Evolutionary conservation across 2,888 invertebrate species (phyloP).

Genomic region (Apeira syringaria): DNA sequence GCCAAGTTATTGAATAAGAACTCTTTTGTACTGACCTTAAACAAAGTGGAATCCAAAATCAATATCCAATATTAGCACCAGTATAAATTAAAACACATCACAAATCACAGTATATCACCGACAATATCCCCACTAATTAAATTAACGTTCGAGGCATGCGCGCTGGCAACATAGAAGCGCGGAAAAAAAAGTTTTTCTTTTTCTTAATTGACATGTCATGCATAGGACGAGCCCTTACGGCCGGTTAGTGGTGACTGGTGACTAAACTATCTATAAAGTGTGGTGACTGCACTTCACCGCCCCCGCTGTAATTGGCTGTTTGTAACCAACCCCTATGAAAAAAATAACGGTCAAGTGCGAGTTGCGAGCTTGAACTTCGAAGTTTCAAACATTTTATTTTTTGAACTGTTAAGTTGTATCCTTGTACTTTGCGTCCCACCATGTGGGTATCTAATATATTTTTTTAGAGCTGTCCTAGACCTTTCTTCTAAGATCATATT

Average conservation of each 20-base stretch:
- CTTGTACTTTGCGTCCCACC: too few relatives aligned
- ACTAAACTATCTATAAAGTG: conserved; percentile 76
- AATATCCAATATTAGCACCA: conserved; percentile 42
- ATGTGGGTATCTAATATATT: too few relatives aligned
- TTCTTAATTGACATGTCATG: conserved; percentile 18
- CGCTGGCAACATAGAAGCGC: conserved; percentile 57
- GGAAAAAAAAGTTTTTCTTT: conserved; percentile 37
- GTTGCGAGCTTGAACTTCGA: background rate
- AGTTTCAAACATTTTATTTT: conserved; percentile 1
- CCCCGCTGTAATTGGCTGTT: conserved; percentile 80
- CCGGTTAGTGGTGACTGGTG: conserved; percentile 67
- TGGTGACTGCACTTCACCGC: conserved; percentile 72
- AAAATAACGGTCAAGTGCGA: conserved; percentile 39
- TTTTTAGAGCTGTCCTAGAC: too few relatives aligned
- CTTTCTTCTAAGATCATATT: too few relatives aligned
- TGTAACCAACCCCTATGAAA: conserved; percentile 80
- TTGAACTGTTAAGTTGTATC: too few relatives aligned
- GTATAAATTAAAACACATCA: conserved; percentile 55
- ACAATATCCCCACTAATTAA: conserved; percentile 71
- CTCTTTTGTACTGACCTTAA: conserved; percentile 44
- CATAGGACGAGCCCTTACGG: conserved; percentile 61
- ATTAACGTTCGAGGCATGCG: conserved; percentile 69
- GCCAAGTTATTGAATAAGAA: background rate
- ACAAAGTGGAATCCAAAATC: conserved; percentile 41
- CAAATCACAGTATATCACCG: conserved; percentile 63